Evolutionary conservation across 2,113 vertebrate species (phyloP).

Genomic region (Sinocyclocheilus rhinocerous): DNA sequence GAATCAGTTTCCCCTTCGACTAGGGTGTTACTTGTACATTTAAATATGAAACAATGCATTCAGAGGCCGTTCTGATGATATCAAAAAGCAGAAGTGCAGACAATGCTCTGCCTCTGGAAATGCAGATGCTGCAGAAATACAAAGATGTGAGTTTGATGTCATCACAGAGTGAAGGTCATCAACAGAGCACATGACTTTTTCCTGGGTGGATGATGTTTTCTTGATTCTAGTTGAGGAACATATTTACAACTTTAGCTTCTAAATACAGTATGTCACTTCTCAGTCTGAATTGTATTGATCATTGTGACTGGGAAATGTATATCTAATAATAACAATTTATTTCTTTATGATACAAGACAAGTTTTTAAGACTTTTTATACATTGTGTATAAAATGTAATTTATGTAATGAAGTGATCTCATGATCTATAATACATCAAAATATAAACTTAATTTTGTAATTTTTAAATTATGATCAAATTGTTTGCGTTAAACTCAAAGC

Average conservation of each 20-base stretch:
- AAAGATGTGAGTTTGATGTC: neutral
- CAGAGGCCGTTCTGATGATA: constrained; percentile 10
- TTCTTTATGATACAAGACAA: neutral
- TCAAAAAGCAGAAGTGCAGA: constrained; percentile 37
- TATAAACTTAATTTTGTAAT: neutral
- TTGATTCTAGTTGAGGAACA: neutral
- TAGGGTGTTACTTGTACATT: constrained; percentile 10
- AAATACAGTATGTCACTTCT: neutral
- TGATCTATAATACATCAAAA: neutral
- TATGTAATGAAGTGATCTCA: neutral
- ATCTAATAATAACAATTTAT: neutral
- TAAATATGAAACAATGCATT: constrained; percentile 28
- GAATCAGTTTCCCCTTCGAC: neutral
- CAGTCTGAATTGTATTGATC: neutral
- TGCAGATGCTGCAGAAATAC: constrained; percentile 17
- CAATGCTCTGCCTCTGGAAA: constrained; percentile 24
- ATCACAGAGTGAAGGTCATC: constrained; percentile 8
- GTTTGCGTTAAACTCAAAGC: too few relatives aligned
- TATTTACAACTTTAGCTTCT: neutral
- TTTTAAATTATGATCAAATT: too few relatives aligned
- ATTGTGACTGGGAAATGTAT: neutral
- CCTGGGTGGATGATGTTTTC: neutral
- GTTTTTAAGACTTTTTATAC: neutral
- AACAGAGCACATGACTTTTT: neutral
- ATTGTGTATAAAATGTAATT: neutral